Base-by-base conservation (phyloP, 2,113 vertebrate species). In the Elephas maximus region DNA sequence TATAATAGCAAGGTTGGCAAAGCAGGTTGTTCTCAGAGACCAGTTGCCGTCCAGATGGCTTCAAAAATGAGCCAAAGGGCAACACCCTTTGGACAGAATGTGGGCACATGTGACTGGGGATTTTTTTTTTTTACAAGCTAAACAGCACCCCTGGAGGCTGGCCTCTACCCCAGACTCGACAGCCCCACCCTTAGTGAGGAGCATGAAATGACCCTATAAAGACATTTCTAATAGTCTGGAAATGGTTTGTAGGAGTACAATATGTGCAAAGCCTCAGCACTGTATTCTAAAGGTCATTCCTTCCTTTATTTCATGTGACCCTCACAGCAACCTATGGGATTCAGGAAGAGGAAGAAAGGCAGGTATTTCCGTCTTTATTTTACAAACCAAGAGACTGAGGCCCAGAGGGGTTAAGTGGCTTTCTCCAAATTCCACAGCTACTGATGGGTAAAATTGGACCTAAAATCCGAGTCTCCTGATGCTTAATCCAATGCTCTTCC, bases 341-440 rank as follows among this genome's bases (percentile, higher is more conserved):
- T 93, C 63, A 84, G 65, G 44, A 69, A 90, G 78, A 90, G 10
- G 83, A 73, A n/a, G 37, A 84, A 89, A 17, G 44, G 8, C 53
- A 92, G 65, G 14, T 73, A 23, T 51, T 87, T 81, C 23, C 77
- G 74, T 18, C 28, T 69, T 57, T 93, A 33, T 78, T 65, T 93
- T 84, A 88, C 62, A 95, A 79, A 95, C 88, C 18, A 78, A 95
- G 81, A 88, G 73, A 41, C 11, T 62, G 83, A 97, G 48, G 82
- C 41, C 86, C 33, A 73, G 77, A 83, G 11, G 62, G 73, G 90
- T 93, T 94, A 97, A 97, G 78, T 88, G 91, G 83, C 41, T 92
- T 96, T 85, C 81, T 94, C 97, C 51, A 95, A 95, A 96, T 97
- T 95, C 93, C 94, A 93, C 7, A 91, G 88, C 67, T 89, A 94